phyloP scores from a whole-genome alignment of 2,113 vertebrate species.

The Rhagologus leucostigma region DNA sequence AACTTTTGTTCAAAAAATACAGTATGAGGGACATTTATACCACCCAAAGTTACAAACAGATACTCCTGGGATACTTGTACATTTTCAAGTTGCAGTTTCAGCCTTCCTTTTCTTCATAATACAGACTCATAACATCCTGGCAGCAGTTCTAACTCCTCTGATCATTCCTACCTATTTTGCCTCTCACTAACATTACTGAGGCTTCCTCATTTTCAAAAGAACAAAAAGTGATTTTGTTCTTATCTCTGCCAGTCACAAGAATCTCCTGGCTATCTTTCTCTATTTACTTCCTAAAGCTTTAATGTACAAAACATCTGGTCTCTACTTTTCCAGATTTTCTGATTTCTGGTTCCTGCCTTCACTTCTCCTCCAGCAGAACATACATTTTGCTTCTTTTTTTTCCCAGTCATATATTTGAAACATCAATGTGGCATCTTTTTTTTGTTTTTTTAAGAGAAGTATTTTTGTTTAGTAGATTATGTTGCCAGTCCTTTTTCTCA shows the following conservation, averaged over 20 bases:
- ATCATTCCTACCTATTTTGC: not conserved
- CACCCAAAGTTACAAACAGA: not conserved
- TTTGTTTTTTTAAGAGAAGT: not conserved
- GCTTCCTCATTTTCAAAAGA: not conserved
- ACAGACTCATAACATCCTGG: not conserved
- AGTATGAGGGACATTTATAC: not conserved
- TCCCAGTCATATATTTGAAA: not conserved
- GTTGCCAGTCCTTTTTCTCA: not conserved
- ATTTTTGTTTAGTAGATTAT: not conserved
- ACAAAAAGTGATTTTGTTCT: not conserved
- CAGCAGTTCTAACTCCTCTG: not conserved
- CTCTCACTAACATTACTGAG: not conserved
- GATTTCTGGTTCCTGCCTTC: not conserved
- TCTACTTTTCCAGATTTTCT: not conserved
- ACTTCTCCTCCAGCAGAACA: not conserved
- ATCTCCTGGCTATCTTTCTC: not conserved
- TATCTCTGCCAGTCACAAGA: not conserved
- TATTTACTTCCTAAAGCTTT: not conserved
- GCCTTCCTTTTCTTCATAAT: not conserved
- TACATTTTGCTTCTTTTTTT: not conserved
- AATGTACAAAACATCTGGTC: not conserved
- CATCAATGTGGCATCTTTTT: too few species aligned
- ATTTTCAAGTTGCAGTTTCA: not conserved
- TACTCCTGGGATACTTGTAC: not conserved
- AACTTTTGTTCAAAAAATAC: not conserved